Evolutionary conservation across 2,113 vertebrate genomes (phyloP), one percentile per base, ranked within the genome.

Genomic region (Atractosteus spatula): DNA sequence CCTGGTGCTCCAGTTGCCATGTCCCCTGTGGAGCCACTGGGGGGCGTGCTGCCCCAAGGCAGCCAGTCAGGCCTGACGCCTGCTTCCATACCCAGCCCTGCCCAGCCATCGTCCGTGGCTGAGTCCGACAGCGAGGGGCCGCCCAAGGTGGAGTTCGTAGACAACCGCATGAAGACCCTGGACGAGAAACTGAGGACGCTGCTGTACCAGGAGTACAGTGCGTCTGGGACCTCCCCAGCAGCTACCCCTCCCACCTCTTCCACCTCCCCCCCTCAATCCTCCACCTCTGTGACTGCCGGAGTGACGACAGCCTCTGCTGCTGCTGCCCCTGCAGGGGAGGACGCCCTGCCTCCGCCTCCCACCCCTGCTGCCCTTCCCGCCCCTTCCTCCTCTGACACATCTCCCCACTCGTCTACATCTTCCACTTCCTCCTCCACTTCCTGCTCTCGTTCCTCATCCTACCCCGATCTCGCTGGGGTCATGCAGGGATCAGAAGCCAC

Each of bases 41-140:
- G 3, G 51, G 17, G 14, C 3, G 47, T 10, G 47, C 10, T 5
- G 4, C 8, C 47, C n/a, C 2, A 29, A 42, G 29, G 29, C 29
- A 29, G 71, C 71, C 62, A 73, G 51, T 70, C n/a, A 64, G 83
- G 80, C 47, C 47, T 51, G 71, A 88, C 90, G n/a, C 84, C 89
- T 8, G 82, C 89, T 16, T 83, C 92, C 61, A 93, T 92, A 47
- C 88, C 86, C n/a, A 84, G 89, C 62, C 84, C 89, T 54, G 87
- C 86, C 41, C 91, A 93, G 55, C 91, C 92, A 13, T 86, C 90
- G 47, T 94, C 93, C 8, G 83, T 94, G 42, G 90, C 91, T 0
- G 95, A 97, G 82, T 95, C 94, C 55, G 95, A 97, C 86, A 92
- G 92, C 2, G 95, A 97, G 82, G 93, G 94, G 11, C 95, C 95